Conservation (phyloP, 2,888 invertebrate species). For the Punctoribates punctum region DNA sequence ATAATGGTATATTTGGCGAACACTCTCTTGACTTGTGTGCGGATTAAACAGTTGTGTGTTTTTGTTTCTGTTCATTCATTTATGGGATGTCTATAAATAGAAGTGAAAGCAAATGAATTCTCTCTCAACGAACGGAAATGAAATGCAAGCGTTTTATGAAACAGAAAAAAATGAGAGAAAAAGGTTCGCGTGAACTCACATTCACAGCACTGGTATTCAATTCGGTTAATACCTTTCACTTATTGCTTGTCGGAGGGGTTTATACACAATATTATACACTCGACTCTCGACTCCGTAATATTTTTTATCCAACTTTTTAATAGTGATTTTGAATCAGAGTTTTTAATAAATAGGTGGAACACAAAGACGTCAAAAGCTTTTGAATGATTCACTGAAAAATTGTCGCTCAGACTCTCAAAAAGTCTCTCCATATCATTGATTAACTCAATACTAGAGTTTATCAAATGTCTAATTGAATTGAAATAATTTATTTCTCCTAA, state of each 20-base stretch:
- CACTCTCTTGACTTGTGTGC: constrained; percentile 6
- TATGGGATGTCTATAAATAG: constrained; percentile 36
- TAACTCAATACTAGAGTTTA: background rate
- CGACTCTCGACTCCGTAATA: background rate
- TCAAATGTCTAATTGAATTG: background rate
- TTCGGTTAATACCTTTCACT: constrained; percentile 19
- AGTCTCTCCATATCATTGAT: constrained; percentile 17
- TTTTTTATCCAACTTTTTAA: background rate
- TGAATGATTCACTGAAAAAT: constrained; percentile 20
- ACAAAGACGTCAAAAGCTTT: constrained; percentile 31
- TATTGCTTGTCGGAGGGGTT: background rate
- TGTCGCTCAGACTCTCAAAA: background rate
- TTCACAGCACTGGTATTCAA: background rate
- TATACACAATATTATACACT: background rate
- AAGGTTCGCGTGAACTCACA: constrained; percentile 30
- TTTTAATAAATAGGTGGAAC: constrained; percentile 31
- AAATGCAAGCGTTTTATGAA: constrained; percentile 31
- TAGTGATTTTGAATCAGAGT: background rate
- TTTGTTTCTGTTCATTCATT: constrained; percentile 29
- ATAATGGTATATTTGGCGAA: background rate
- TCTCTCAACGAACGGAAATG: constrained; percentile 26
- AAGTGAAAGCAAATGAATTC: constrained; percentile 8
- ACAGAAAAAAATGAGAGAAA: constrained; percentile 13
- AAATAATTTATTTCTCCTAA: constrained; percentile 13
- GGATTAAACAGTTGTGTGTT: constrained; percentile 28